Conservation (phyloP, 2,113 vertebrate species). For the Oncorhynchus kisutch region DNA sequence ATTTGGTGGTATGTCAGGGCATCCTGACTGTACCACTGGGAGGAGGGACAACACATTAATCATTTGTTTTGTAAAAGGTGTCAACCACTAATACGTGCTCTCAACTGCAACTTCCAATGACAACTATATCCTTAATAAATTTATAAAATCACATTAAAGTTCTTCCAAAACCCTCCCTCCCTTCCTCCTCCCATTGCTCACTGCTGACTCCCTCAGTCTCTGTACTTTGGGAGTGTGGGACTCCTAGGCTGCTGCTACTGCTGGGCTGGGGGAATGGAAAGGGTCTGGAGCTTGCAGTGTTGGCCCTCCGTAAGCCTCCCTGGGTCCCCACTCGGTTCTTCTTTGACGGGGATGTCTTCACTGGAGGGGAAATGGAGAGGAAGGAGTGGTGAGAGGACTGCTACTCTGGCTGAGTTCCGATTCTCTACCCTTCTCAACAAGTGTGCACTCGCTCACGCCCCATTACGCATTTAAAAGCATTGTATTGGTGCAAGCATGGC, state of each 20-base stretch:
- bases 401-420: too few species aligned
- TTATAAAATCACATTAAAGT: not conserved
- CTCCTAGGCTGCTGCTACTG: not conserved
- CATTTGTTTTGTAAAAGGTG: not conserved
- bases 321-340: conserved; percentile 77
- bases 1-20: not conserved
- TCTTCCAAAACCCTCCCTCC: not conserved
- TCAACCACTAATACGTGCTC: not conserved
- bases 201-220: conserved; percentile 1
- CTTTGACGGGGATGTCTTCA: conserved; percentile 85
- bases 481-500: too few species aligned
- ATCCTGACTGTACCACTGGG: not conserved
- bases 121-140: not conserved
- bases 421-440: too few species aligned
- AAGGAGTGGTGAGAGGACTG: too few species aligned
- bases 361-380: conserved; percentile 60
- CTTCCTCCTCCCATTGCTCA: not conserved
- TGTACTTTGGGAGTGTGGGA: not conserved
- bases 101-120: not conserved
- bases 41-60: not conserved
- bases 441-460: too few species aligned
- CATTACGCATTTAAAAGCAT: too few species aligned
- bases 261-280: not conserved
- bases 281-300: not conserved
- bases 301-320: not conserved